phyloP scores from a whole-genome alignment of 2,797 vertebrate species.

The Mormyrus hasselquistii region DNA sequence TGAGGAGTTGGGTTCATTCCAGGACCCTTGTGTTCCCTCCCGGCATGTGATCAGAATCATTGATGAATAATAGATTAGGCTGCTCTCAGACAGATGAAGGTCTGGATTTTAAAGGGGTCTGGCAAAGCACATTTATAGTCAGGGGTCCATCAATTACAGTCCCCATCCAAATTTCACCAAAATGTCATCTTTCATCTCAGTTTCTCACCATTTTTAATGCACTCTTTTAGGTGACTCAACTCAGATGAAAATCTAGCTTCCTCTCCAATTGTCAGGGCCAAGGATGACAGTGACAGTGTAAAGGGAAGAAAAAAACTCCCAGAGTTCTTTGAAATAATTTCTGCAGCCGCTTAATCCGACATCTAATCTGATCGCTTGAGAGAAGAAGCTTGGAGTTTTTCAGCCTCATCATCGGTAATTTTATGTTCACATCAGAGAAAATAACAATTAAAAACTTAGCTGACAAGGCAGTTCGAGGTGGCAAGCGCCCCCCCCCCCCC shows the following conservation, averaged over 20 bases:
- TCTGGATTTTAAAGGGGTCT: background rate
- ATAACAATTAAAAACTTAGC: background rate
- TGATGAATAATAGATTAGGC: background rate
- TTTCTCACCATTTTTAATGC: background rate
- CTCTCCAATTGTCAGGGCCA: background rate
- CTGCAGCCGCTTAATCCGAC: background rate
- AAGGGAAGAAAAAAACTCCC: background rate
- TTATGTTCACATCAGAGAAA: background rate
- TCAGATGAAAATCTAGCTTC: background rate
- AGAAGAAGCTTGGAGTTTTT: background rate
- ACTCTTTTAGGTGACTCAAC: background rate
- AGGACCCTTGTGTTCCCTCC: background rate
- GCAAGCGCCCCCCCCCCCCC: constrained; percentile 20
- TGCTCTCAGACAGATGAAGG: background rate
- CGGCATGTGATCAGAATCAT: background rate
- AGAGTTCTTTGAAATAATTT: background rate
- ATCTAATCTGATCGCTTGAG: background rate
- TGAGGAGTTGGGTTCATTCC: background rate
- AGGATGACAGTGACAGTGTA: background rate
- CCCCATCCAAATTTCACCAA: background rate
- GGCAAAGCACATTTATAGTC: background rate
- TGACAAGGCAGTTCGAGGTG: background rate
- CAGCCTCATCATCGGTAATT: background rate
- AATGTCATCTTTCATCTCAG: constrained; percentile 11
- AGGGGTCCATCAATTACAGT: background rate